Evolutionary conservation across 2,797 vertebrate genomes (phyloP), one percentile per base, ranked within the genome.

Genomic region (Darevskia mixta): DNA sequence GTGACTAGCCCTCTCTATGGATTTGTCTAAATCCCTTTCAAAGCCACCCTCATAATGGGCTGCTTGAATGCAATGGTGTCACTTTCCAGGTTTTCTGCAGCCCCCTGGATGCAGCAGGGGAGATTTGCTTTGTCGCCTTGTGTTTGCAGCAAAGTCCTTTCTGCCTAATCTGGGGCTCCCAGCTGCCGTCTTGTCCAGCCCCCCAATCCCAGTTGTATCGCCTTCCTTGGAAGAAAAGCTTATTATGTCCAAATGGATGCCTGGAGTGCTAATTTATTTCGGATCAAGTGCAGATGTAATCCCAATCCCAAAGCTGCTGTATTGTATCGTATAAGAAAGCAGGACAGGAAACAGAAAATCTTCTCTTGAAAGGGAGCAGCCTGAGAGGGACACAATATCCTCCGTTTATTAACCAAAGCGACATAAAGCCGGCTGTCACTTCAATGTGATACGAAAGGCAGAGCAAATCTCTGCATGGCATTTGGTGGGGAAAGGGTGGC

Each of bases 251-350:
- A 91, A 80, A 0, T 79, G 84, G 86, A 71, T 91, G 89, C 87
- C 88, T 90, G 90, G 32, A 82, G 91, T 0, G 0, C 72, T 86
- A 86, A 83, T 92, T 92, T 91, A 67, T 86, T 90, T 84, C 88
- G 91, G 83, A 79, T 92, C 87, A 82, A 86, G 38, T 78, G 75
- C 77, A 87, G 86, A 27, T 82, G 92, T 83, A 91, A 93, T 85
- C 79, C 91, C 55, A 64, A 71, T 0, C 77, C 25, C 61, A 64
- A 55, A 8, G 41, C 76, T 85, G 71, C 82, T 58, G 64, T 49
- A 71, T 35, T 90, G 41, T 83, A 2, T 87, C 49, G 49, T 79
- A 13, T 38, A 81, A 64, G 45, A 79, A 82, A 73, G 88, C 29
- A 88, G 41, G 85, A 77, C 83, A 87, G 82, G 82, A 20, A 67